Evolutionary conservation across 2,888 invertebrate genomes (phyloP), one percentile per base, ranked within the genome.

Genomic region (Tetheella fluctuosa): DNA sequence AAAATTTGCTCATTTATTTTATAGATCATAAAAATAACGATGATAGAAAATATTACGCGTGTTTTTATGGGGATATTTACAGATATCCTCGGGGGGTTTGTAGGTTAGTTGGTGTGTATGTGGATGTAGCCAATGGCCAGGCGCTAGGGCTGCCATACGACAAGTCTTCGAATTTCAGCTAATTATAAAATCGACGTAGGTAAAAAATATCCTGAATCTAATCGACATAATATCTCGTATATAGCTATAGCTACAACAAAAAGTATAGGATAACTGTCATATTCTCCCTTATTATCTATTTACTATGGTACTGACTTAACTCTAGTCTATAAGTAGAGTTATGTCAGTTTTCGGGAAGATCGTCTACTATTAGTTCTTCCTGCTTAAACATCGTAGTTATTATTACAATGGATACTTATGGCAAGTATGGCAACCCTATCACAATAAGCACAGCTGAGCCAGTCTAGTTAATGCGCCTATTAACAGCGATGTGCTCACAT

Each of bases 101-200:
- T 88, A 73, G 86, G 86, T 86, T 85, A 85, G 81, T 86, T 84
- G 86, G 84, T 80, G 73, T 82, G 73, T 64, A 64, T 71, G 73
- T 68, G 70, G 67, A 53, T 54, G 62, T 68, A 64, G 66, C 64
- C 55, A 59, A 23, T 61, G 52, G 67, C 64, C 65, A 72, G 60
- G 42, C 20, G 20, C 2, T 48, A 48, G 48, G 48, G 48, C 10
- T 48, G 48, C 17, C 8, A 10, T 48, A 20, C 20, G 10, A 20
- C 2, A 20, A 8, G 17, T 10, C 0, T 48, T 2, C 10, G 3
- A 10, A 6, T 42, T 42, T 42, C 42, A 17, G 17, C 17, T 6
- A 42, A n/a, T 25, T 25, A 4, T 25, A 25, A n/a, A n/a, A n/a
- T n/a, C n/a, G n/a, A n/a, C n/a, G n/a, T n/a, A n/a, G n/a, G n/a